These are phyloP conservation scores for Eueremaeus valkanovi DNA, from an alignment of 2,888 invertebrate species.

Conservation along the genomic window DNA sequence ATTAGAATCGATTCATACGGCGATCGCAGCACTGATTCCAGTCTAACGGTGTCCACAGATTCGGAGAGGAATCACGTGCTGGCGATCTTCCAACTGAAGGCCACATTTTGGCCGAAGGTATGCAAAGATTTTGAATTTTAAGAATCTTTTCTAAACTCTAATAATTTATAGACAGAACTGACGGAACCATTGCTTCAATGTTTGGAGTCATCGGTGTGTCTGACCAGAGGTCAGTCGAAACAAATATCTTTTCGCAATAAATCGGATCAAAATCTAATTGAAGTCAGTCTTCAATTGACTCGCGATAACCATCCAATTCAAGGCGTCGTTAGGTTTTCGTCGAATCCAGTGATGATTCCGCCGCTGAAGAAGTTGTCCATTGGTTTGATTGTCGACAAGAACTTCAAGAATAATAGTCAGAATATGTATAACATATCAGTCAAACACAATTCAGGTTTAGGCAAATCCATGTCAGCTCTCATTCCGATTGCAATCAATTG, in stretches of 20 bases:
- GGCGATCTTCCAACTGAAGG: not conserved
- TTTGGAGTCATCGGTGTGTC: not conserved
- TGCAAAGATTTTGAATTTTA: too few species aligned
- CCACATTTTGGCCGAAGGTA: not conserved
- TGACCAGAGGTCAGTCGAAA: not conserved
- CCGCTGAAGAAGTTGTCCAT: not conserved
- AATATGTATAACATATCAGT: not conserved
- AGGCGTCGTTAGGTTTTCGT: not conserved
- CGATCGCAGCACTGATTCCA: not conserved
- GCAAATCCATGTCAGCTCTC: not conserved
- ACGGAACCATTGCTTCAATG: not conserved
- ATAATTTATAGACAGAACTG: not conserved
- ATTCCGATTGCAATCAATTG: not conserved
- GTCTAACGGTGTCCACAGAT: not conserved
- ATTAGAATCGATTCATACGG: not conserved
- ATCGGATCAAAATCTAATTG: not conserved
- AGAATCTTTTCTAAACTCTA: not conserved
- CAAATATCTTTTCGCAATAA: constrained; percentile 10
- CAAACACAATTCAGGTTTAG: not conserved
- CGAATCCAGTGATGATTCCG: not conserved
- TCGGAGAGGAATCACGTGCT: not conserved
- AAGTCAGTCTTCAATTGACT: not conserved
- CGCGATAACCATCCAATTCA: not conserved
- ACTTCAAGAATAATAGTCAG: not conserved
- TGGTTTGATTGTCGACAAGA: not conserved